Conservation (phyloP, 2,113 vertebrate species). For the Stigmatopora argus region DNA sequence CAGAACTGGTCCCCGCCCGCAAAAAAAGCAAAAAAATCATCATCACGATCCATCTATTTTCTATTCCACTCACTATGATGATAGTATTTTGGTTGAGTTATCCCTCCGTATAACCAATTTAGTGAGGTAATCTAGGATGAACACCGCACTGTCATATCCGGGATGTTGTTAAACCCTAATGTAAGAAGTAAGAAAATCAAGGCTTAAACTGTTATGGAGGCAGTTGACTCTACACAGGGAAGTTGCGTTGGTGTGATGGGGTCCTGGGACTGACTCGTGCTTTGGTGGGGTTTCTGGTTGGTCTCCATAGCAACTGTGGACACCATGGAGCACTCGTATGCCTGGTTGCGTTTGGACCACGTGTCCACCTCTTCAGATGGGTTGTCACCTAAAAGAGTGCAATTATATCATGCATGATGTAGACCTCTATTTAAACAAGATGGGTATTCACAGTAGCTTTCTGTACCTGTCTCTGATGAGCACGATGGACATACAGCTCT, state of each 20-base stretch:
- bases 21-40: background rate
- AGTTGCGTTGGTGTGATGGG: slow-evolving; percentile 17
- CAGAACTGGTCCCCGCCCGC: background rate
- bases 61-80: background rate
- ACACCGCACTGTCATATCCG: background rate
- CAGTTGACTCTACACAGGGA: background rate
- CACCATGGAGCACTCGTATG: slow-evolving; percentile 37
- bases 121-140: background rate
- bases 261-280: slow-evolving; percentile 21
- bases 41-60: background rate
- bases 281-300: background rate
- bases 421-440: background rate
- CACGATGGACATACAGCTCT: slow-evolving; percentile 56
- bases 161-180: background rate
- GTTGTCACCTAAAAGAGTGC: slow-evolving; percentile 38
- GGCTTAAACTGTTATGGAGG: slow-evolving; percentile 4
- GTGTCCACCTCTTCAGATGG: slow-evolving; percentile 31
- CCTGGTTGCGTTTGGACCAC: slow-evolving; percentile 42
- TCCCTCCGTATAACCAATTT: background rate
- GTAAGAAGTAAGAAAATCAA: background rate
- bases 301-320: slow-evolving; percentile 28
- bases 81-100: background rate
- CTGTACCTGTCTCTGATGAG: slow-evolving; percentile 66
- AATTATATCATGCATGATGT: background rate
- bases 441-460: background rate